Base-by-base conservation (phyloP, 2,113 vertebrate species). In the Sula dactylatra region DNA sequence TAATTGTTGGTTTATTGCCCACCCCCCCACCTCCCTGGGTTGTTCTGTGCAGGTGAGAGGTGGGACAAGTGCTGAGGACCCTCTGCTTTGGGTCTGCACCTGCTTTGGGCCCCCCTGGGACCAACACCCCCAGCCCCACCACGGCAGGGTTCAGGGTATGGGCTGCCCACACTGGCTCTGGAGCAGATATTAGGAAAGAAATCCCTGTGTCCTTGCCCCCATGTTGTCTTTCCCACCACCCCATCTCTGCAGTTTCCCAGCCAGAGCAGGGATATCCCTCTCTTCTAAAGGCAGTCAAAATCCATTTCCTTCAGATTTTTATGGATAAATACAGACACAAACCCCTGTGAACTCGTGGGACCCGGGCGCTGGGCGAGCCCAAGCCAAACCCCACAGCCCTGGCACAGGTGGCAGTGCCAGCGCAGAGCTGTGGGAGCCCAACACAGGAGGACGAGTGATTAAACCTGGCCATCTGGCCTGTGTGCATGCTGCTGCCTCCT, bases 381-480 rank as follows among this genome's bases (percentile, higher is more conserved):
- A 17, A 59, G 45, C 52, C 3, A 6, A 69, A 36, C 10, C 56
- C 79, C 59, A 6, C 58, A 34, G 76, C 19, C 31, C 52, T 5
- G 49, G 89, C 45, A 13, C 27, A 14, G 47, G 92, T 7, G 1
- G 56, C 64, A 25, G 42, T 31, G 90, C 82, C 81, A 65, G 44
- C 9, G 1, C 7, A 1, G 27, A 82, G 64, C 72, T 0, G 16
- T 27, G 47, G 67, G 87, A 83, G 80, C 64, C 59, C 76, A 24
- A 10, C 1, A 6, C 19, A 2, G 81, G 66, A 82, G 36, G 25
- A 79, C 31, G 3, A 86, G 56, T 94, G 87, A 97, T 97, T 97
- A 90, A 96, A 91, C 56, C 14, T 3, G 16, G n/a, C 91, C 96
- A 97, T 95, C 95, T 96, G 96, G 91, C 82, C 79, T 67, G 69